A percentile compares a stretch with the other conserved stretches of the same genome.
Conservation (phyloP, 2,797 vertebrate genomes). For the Crocidura indochinensis region DNA sequence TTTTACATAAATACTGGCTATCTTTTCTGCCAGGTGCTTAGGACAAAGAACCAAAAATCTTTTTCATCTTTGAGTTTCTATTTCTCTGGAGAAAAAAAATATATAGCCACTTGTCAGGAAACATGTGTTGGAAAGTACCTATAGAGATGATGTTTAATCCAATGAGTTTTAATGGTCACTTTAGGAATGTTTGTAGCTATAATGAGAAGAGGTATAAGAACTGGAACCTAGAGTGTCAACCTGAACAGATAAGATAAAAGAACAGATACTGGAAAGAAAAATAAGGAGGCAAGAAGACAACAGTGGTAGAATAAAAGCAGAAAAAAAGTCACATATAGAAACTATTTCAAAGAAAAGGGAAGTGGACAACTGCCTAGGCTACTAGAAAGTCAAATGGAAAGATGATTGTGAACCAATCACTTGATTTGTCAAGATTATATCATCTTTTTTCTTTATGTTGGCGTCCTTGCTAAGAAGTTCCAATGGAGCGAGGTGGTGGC, state of each 20-base stretch:
- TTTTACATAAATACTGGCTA: too few relatives aligned
- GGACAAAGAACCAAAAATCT: too few relatives aligned
- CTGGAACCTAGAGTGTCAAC: neutral
- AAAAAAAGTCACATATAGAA: neutral
- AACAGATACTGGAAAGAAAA: too few relatives aligned
- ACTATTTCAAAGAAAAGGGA: neutral
- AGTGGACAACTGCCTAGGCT: neutral
- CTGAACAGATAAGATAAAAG: neutral
- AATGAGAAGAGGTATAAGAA: neutral
- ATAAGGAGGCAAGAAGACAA: neutral
- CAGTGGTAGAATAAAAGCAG: neutral
- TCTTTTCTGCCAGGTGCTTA: too few relatives aligned
- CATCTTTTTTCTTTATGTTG: neutral
- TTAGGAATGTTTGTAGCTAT: neutral
- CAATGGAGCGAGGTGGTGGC: neutral
- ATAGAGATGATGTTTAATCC: neutral
- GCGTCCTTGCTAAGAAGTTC: too few relatives aligned
- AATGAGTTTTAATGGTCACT: neutral
- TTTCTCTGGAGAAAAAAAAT: too few relatives aligned
- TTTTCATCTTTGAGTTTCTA: too few relatives aligned
- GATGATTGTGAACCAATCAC: neutral
- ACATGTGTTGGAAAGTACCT: fast-evolving
- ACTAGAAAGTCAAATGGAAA: too few relatives aligned
- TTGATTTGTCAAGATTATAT: neutral
- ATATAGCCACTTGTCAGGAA: neutral